Base-by-base conservation (phyloP, 2,113 vertebrate genomes). In the Sylvia atricapilla region DNA sequence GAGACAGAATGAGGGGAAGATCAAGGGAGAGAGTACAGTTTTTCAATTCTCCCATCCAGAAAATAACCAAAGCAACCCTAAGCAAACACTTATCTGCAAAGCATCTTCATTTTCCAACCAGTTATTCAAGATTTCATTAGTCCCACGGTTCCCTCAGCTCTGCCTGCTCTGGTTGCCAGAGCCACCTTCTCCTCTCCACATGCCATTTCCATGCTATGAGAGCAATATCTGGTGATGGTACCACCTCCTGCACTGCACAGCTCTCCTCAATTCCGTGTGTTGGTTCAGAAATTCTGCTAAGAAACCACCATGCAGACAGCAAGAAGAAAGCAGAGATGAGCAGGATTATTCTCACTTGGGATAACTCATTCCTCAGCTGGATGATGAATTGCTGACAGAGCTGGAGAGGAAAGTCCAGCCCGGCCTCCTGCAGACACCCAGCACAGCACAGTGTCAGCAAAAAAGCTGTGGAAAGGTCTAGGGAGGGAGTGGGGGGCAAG, bases 211-310 rank as follows among this genome's bases (percentile, higher is more conserved):
- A 78, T 25, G 19, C 31, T 11, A 2, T 3, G 0, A 31, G 14
- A 41, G 22, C 23, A 35, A 1, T 14, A 30, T 49, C 6, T 18
- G 39, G 15, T 0, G 2, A 50, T 12, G n/a, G 64, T 1, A 12
- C 39, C 59, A 6, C n/a, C 7, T n/a, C 44, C 46, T 9, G 4
- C 2, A 1, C 59, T 43, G 66, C 47, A 13, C 60, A 35, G 7
- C 20, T 37, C 74, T 28, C 70, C 66, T 28, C 28, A 62, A 30
- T 13, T 43, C 58, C 47, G 19, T 1, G 47, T 35, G 9, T 10
- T 30, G 25, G 15, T n/a, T 27, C n/a, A 68, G 35, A 14, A 52
- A 13, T 0, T 4, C 31, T 56, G 62, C 46, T 62, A 64, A 62
- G 80, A 92, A 92, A 46, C 17, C 46, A 41, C 46, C 58, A 24